Base-by-base conservation (phyloP, 2,888 invertebrate species). In the Clepsis dumicolana region DNA sequence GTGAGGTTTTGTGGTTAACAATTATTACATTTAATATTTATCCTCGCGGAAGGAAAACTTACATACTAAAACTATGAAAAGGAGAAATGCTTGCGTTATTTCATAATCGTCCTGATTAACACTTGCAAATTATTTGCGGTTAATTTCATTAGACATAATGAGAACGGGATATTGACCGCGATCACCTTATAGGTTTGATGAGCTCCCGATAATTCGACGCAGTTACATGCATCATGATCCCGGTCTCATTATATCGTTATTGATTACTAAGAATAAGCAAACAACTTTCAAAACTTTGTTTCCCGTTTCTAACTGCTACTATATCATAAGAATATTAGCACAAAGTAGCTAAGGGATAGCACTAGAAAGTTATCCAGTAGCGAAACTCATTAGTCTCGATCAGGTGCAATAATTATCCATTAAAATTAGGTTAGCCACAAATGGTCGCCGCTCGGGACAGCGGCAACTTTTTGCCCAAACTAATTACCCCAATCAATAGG, bases 401-500 rank as follows among this genome's bases (percentile, higher is more conserved):
- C 44, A 27, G 48, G 48, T 27, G 38, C 56, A 67, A 57, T 67
- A 56, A 62, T 63, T 57, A 56, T 18, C 10, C 10, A 16, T 59
- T 25, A 18, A 59, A 44, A 68, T 68, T 63, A 41, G 68, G 57
- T 64, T 68, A 68, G 44, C 48, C 29, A 41, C 59, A 38, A 16
- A 57, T 50, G 38, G 68, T 21, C 38, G 25, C 62, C 48, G 61
- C 18, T 35, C 21, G 38, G 63, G 24, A 27, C 25, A 57, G 18
- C 48, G 48, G 2, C n/a, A 12, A 29, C 24, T 57, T 67, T 67
- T 67, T 64, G 50, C 57, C 16, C 59, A 32, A 29, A 41, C 59
- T 59, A 68, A 68, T 68, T 29, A 64, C 57, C 41, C 57, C 24
- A 64, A 68, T 68, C 63, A 64, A 53, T 64, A 64, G 41, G 68